These are phyloP conservation scores for Blastobasis lacticolella DNA, from an alignment of 2,888 invertebrate species.

Conservation along the genomic window DNA sequence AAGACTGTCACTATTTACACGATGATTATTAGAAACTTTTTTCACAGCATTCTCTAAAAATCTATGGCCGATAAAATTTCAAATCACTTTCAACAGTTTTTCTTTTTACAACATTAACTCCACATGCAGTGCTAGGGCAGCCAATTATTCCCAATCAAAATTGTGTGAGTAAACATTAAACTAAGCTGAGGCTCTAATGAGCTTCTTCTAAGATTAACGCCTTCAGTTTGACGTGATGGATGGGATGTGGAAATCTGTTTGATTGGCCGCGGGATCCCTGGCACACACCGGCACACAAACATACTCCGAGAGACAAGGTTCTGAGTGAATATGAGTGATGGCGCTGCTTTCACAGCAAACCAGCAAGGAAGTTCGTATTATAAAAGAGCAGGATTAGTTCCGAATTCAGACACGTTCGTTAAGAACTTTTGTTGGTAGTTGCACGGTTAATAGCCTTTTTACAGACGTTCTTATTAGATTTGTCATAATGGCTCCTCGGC, in stretches of 20 bases:
- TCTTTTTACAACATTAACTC: too few species aligned
- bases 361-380: too few species aligned
- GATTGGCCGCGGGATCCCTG: constrained; percentile 48
- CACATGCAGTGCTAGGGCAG: neutral
- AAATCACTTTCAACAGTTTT: too few species aligned
- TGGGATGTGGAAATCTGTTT: constrained; percentile 59
- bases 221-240: constrained; percentile 56
- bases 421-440: constrained; percentile 30
- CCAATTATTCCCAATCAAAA: constrained; percentile 1
- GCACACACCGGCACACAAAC: constrained; percentile 14
- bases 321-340: too few species aligned
- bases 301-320: too few species aligned
- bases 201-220: constrained; percentile 46
- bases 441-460: constrained; percentile 32
- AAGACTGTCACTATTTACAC: too few species aligned
- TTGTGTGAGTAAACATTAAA: constrained; percentile 4
- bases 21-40: too few species aligned
- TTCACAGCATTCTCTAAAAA: too few species aligned
- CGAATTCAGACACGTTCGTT: too few species aligned
- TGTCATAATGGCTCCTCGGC: constrained; percentile 5
- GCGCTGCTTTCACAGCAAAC: too few species aligned
- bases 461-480: constrained; percentile 15
- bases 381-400: too few species aligned
- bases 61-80: too few species aligned
- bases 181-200: constrained; percentile 40